Conservation (phyloP, 2,113 vertebrate genomes). For the Microtus montanus region DNA sequence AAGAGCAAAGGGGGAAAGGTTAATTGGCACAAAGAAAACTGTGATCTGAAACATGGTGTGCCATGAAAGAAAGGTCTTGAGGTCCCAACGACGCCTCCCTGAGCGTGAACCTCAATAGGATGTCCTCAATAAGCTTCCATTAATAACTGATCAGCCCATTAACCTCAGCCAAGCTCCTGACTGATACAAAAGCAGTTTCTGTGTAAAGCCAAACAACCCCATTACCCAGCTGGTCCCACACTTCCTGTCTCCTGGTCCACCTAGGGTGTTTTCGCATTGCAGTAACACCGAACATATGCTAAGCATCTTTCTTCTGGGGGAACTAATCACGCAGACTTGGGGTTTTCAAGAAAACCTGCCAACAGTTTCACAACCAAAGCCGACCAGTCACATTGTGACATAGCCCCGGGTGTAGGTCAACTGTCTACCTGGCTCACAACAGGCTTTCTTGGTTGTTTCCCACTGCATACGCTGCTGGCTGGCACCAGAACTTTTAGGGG, state of each 20-base stretch:
- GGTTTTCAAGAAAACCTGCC: not conserved
- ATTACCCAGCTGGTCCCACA: not conserved
- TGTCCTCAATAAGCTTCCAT: not conserved
- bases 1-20: not conserved
- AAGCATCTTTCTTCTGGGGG: not conserved
- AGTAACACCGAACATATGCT: accelerated
- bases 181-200: not conserved
- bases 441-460: not conserved
- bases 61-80: not conserved
- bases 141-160: not conserved
- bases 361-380: not conserved
- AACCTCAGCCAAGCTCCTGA: not conserved
- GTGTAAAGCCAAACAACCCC: not conserved
- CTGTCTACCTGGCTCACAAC: not conserved
- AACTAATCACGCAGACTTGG: not conserved
- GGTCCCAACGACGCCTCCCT: not conserved
- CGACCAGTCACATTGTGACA: not conserved
- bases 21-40: conserved; percentile 21
- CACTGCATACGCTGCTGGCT: too few species aligned
- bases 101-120: not conserved
- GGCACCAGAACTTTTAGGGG: not conserved
- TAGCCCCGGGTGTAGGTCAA: too few species aligned
- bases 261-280: not conserved
- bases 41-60: not conserved
- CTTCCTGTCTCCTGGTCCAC: not conserved